Percentiles rank a stretch among this genome's conserved stretches.
Conservation (phyloP, 2,113 vertebrate genomes). For the Lamprologus callipterus region DNA sequence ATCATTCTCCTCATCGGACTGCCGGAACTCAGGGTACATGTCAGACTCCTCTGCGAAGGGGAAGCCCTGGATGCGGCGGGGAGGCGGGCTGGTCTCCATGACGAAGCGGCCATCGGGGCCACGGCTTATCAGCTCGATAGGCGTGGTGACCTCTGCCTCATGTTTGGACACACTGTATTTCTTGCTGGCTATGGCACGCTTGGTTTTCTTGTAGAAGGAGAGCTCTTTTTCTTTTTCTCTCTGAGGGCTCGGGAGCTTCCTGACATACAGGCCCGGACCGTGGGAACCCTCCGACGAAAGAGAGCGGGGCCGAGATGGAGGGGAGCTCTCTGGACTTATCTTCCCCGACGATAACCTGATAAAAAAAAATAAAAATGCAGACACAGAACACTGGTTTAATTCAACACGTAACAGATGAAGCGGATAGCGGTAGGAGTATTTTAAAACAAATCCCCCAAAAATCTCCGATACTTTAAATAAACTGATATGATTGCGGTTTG, state of each 20-base stretch:
- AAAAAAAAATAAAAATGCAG: constrained; percentile 9
- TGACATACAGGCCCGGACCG: constrained; percentile 83
- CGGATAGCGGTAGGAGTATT: neutral
- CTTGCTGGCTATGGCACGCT: constrained; percentile 95
- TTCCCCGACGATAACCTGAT: constrained; percentile 94
- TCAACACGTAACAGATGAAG: neutral
- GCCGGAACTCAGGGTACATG: constrained; percentile 98
- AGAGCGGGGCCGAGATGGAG: constrained; percentile 86
- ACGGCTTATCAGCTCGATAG: constrained; percentile 95
- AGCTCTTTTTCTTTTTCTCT: constrained; percentile 86
- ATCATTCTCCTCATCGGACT: constrained; percentile 97
- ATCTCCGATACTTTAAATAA: neutral
- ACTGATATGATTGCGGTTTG: neutral
- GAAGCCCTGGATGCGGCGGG: constrained; percentile 91
- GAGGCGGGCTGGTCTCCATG: constrained; percentile 81
- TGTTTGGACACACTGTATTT: constrained; percentile 97
- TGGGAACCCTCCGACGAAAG: constrained; percentile 84
- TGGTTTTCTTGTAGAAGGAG: constrained; percentile 97
- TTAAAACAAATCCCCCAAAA: neutral
- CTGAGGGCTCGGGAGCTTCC: constrained; percentile 86
- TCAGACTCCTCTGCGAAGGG: constrained; percentile 97
- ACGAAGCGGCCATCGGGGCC: constrained; percentile 94
- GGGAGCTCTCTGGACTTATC: constrained; percentile 96
- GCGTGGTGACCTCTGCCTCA: constrained; percentile 89
- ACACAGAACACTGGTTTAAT: constrained; percentile 11